Conservation (phyloP, 2,113 vertebrate genomes). For the Penelope pileata region DNA sequence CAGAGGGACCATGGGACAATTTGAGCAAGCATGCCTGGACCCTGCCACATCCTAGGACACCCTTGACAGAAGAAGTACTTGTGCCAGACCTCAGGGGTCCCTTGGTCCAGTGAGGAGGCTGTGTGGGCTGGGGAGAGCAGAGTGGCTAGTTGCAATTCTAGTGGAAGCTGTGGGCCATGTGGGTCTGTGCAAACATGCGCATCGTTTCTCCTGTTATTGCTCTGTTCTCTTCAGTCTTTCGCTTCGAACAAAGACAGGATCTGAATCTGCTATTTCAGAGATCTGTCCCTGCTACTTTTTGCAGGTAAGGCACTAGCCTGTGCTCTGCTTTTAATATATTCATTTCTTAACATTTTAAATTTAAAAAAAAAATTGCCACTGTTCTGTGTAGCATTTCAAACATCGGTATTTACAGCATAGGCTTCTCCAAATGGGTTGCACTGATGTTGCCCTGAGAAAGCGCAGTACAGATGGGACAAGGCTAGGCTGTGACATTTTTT, state of each 20-base stretch:
- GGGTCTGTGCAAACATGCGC: background rate
- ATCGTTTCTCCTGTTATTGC: background rate
- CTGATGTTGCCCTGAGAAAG: constrained; percentile 52
- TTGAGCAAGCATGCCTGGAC: background rate
- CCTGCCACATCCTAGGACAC: background rate
- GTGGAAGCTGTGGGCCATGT: background rate
- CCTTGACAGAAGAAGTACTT: background rate
- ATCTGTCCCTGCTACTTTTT: background rate
- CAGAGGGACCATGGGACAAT: background rate
- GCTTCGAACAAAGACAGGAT: background rate
- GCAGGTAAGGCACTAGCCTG: background rate
- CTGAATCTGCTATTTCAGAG: background rate
- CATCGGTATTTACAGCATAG: constrained; percentile 27
- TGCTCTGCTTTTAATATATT: constrained; percentile 19
- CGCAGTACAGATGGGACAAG: constrained; percentile 59
- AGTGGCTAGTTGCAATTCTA: background rate
- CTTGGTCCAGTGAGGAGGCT: background rate
- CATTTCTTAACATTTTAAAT: constrained; percentile 32
- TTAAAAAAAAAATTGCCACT: background rate
- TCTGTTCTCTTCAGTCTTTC: background rate
- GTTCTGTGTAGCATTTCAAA: constrained; percentile 6
- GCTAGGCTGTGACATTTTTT: constrained; percentile 65
- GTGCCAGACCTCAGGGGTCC: background rate
- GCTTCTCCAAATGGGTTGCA: constrained; percentile 35
- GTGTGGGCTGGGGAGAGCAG: background rate